Percentiles rank a stretch among this genome's conserved stretches.
Evolutionary conservation across 2,888 invertebrate genomes (phyloP).

Genomic region (Blastobasis lacticolella): DNA sequence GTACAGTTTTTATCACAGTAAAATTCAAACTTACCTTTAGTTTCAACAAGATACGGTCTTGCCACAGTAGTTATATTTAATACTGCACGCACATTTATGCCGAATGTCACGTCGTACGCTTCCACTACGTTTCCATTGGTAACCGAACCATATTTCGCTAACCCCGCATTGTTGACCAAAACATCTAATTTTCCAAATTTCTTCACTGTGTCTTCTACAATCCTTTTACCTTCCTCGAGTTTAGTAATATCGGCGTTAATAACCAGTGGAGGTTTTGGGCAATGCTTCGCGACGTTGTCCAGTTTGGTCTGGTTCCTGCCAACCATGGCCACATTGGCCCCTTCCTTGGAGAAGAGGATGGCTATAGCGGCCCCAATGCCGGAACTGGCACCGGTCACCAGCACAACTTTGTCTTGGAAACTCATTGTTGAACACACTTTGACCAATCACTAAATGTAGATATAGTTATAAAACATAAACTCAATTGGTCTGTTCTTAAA

Average conservation of each 20-base stretch:
- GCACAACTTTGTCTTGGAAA: slow-evolving; percentile 14
- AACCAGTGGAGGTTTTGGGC: slow-evolving; percentile 20
- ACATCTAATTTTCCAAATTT: slow-evolving; percentile 9
- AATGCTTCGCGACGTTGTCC: slow-evolving; percentile 17
- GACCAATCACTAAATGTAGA: no score
- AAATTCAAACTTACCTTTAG: background rate
- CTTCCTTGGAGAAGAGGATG: slow-evolving; percentile 16
- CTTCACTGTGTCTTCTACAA: slow-evolving; percentile 19
- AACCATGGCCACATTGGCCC: slow-evolving; percentile 22
- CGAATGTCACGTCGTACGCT: background rate
- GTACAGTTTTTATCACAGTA: no score
- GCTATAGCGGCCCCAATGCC: slow-evolving; percentile 15
- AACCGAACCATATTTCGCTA: background rate
- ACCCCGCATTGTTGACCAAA: slow-evolving; percentile 11
- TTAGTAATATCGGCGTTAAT: slow-evolving; percentile 26
- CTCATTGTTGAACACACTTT: slow-evolving; percentile 10
- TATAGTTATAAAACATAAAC: no score
- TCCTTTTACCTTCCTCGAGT: slow-evolving; percentile 18
- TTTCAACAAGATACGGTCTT: background rate
- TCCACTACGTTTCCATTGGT: background rate
- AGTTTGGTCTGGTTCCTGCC: slow-evolving; percentile 26
- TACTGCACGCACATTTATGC: background rate
- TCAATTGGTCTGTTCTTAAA: no score
- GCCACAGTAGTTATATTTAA: background rate
- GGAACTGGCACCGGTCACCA: slow-evolving; percentile 14